Percentiles rank a stretch among this genome's conserved stretches.
These are phyloP conservation scores for Tinamus major DNA, from an alignment of 2,797 vertebrate species.

Conservation along the genomic window DNA sequence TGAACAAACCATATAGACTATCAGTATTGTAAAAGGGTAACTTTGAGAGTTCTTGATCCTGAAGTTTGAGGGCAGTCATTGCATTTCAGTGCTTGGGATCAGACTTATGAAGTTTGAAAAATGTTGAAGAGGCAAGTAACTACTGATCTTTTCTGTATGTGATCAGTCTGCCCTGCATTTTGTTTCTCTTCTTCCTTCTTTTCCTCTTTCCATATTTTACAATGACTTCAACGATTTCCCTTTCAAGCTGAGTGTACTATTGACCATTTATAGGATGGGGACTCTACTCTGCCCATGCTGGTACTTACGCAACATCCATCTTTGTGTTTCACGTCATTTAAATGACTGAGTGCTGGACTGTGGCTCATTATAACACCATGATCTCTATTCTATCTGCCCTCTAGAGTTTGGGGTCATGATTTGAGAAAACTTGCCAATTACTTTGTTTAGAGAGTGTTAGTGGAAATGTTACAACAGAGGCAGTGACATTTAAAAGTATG, in stretches of 20 bases:
- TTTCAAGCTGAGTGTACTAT: not conserved
- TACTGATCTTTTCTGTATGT: not conserved
- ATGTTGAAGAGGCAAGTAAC: not conserved
- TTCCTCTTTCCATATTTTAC: not conserved
- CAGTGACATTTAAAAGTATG: not conserved
- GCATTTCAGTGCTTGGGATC: not conserved
- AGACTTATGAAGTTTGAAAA: not conserved
- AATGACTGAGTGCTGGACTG: not conserved
- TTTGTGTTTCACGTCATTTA: not conserved
- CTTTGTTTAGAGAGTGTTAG: not conserved
- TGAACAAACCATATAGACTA: not conserved
- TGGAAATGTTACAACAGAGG: not conserved
- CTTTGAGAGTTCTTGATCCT: not conserved
- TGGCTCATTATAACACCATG: not conserved
- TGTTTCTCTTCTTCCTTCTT: not conserved
- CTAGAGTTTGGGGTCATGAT: not conserved
- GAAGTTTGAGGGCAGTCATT: not conserved
- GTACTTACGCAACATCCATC: not conserved
- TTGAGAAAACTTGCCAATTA: not conserved
- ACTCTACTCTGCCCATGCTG: not conserved
- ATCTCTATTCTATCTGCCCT: not conserved
- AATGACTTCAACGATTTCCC: not conserved
- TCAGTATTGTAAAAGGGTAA: not conserved
- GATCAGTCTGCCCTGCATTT: not conserved
- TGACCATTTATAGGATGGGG: not conserved